A percentile compares a stretch with the other conserved stretches of the same genome.
phyloP scores from a whole-genome alignment of 2,888 invertebrate genomes.

The Branchellion lobata region DNA sequence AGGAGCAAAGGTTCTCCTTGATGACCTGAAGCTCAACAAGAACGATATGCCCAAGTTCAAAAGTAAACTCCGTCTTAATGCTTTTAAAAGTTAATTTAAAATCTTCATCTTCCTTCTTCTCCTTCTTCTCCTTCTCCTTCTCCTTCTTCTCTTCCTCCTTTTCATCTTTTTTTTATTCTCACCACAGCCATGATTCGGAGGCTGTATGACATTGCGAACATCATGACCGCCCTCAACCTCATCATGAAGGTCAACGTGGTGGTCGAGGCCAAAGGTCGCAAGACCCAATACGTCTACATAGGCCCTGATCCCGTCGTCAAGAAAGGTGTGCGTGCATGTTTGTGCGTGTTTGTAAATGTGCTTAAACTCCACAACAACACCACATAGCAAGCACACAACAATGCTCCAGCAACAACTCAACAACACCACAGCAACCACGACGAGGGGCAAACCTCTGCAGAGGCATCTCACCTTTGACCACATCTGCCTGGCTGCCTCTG shows the following conservation, averaged over 20 bases:
- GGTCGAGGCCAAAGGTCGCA: conserved; percentile 68
- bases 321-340: neutral
- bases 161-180: too few relatives aligned
- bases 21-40: conserved; percentile 66
- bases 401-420: too few relatives aligned
- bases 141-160: too few relatives aligned
- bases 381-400: too few relatives aligned
- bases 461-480: conserved; percentile 61
- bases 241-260: conserved; percentile 71
- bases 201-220: conserved; percentile 77
- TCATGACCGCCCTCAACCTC: conserved; percentile 73
- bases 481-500: conserved; percentile 61
- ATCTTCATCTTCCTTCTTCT: neutral
- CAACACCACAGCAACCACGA: too few relatives aligned
- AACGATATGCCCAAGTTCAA: conserved; percentile 63
- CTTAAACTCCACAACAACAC: too few relatives aligned
- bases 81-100: conserved; percentile 25
- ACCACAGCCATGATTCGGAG: conserved; percentile 72
- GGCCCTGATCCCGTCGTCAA: conserved; percentile 61
- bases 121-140: too few relatives aligned
- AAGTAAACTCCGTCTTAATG: conserved; percentile 58
- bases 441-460: conserved; percentile 44
- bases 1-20: conserved; percentile 71
- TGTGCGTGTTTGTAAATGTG: too few relatives aligned
- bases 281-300: conserved; percentile 72